Percentiles rank a stretch among this genome's conserved stretches.
phyloP scores from a whole-genome alignment of 2,888 invertebrate genomes.

The Acanthoscelides obtectus region DNA sequence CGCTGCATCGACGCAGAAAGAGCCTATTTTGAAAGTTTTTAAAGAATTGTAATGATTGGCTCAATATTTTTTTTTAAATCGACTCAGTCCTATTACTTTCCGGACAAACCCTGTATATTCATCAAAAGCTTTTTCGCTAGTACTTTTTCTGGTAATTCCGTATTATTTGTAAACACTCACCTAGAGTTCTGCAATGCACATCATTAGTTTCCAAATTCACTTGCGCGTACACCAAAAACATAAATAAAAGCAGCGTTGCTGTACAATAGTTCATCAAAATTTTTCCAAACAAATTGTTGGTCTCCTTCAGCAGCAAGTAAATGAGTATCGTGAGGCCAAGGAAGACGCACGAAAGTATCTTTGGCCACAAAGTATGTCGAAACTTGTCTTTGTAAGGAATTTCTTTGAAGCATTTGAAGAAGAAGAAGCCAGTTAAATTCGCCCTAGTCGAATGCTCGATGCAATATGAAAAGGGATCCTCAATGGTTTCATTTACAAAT shows the following conservation, averaged over 20 bases:
- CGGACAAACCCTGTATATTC: no score
- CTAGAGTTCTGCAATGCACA: conserved; percentile 21
- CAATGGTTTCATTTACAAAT: conserved; percentile 16
- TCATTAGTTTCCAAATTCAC: conserved; percentile 8
- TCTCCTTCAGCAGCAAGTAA: conserved; percentile 30
- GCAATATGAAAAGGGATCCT: conserved; percentile 21
- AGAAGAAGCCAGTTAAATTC: conserved; percentile 13
- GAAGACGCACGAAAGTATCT: conserved; percentile 31
- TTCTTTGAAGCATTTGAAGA: conserved; percentile 21
- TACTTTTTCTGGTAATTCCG: no score
- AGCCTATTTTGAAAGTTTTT: no score
- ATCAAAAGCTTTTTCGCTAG: no score
- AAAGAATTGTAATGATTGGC: no score
- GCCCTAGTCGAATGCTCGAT: conserved; percentile 26
- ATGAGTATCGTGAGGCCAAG: conserved; percentile 25
- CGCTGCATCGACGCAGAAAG: no score
- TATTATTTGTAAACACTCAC: no score
- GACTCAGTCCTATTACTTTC: no score
- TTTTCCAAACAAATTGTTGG: conserved; percentile 32
- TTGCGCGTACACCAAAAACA: conserved; percentile 23
- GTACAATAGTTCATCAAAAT: conserved; percentile 33
- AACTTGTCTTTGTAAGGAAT: conserved; percentile 21
- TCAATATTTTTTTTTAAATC: no score
- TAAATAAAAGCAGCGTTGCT: conserved; percentile 23
- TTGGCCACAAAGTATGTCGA: conserved; percentile 25